phyloP scores from a whole-genome alignment of 2,888 invertebrate genomes.

The Ormyrus pomaceus region DNA sequence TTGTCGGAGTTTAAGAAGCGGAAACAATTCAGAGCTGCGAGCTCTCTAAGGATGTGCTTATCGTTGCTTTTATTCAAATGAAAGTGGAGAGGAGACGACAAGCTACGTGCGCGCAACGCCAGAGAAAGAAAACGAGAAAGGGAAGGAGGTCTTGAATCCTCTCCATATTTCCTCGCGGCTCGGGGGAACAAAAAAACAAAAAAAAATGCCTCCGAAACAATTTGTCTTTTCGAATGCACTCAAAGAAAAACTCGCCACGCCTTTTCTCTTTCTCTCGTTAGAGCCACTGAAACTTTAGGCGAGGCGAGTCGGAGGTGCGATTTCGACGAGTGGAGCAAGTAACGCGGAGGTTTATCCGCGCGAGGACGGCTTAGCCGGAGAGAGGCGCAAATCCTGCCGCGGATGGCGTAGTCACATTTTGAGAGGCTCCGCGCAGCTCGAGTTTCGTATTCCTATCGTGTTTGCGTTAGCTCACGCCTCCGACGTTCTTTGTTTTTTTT shows the following conservation, averaged over 20 bases:
- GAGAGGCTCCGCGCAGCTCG: background rate
- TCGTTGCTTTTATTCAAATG: constrained; percentile 75
- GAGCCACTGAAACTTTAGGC: background rate
- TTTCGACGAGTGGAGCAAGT: constrained; percentile 61
- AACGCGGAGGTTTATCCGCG: constrained; percentile 66
- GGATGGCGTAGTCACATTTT: constrained; percentile 29
- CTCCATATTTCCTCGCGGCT: constrained; percentile 36
- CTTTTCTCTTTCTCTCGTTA: background rate
- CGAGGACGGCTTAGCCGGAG: constrained; percentile 65
- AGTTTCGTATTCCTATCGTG: constrained; percentile 48
- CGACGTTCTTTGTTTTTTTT: background rate
- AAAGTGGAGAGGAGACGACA: constrained; percentile 68
- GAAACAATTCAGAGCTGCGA: constrained; percentile 74
- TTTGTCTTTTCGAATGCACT: constrained; percentile 49
- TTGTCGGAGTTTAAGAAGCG: constrained; percentile 75
- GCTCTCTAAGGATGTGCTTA: constrained; percentile 74
- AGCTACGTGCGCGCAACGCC: constrained; percentile 59
- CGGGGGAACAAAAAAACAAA: background rate
- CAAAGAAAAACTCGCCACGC: background rate
- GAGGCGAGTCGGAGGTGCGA: constrained; percentile 37
- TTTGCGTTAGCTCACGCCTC: constrained; percentile 21
- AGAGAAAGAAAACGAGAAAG: background rate
- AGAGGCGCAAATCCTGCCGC: constrained; percentile 42
- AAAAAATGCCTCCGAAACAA: constrained; percentile 43
- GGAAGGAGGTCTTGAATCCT: constrained; percentile 19